These are phyloP conservation scores for Dendrolimus houi DNA, from an alignment of 2,888 invertebrate genomes.

Conservation along the genomic window DNA sequence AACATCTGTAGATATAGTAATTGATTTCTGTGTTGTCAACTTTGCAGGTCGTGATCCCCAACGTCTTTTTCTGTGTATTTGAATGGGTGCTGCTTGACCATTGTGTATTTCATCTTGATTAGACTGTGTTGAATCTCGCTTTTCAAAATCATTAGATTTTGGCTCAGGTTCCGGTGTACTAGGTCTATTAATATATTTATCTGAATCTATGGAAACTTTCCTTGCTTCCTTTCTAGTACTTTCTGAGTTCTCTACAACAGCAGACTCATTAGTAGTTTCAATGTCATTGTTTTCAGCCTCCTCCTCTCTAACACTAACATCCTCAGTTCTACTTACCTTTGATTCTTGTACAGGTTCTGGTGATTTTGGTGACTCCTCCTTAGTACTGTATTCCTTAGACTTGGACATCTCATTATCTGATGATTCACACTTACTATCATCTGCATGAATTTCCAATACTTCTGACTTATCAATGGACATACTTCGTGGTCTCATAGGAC, in stretches of 20 bases:
- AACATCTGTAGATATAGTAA: conserved; percentile 85
- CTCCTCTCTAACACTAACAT: conserved; percentile 35
- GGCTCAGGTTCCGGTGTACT: neutral
- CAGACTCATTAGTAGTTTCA: conserved; percentile 52
- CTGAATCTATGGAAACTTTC: conserved; percentile 26
- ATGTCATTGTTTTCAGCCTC: conserved; percentile 32
- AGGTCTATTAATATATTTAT: conserved; percentile 10
- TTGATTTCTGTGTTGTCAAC: conserved; percentile 75
- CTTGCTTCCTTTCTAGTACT: conserved; percentile 26
- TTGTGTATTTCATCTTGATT: conserved; percentile 29
- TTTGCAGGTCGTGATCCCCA: conserved; percentile 67
- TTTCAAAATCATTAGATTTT: neutral
- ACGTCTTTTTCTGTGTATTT: conserved; percentile 54
- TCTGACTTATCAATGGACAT: conserved; percentile 52
- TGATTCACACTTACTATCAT: conserved; percentile 49
- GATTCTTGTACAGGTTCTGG: conserved; percentile 26
- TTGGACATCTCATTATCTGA: conserved; percentile 39
- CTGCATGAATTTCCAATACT: conserved; percentile 53
- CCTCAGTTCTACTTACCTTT: conserved; percentile 65
- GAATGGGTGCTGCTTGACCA: conserved; percentile 43
- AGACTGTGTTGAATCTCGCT: conserved; percentile 24
- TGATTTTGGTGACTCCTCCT: conserved; percentile 19
- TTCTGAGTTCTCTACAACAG: conserved; percentile 53
- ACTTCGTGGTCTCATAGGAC: conserved; percentile 24
- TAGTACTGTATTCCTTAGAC: conserved; percentile 22